Percentiles rank a stretch among this genome's conserved stretches.
phyloP scores from a whole-genome alignment of 2,888 invertebrate genomes.

The Megastigmus dorsalis region DNA sequence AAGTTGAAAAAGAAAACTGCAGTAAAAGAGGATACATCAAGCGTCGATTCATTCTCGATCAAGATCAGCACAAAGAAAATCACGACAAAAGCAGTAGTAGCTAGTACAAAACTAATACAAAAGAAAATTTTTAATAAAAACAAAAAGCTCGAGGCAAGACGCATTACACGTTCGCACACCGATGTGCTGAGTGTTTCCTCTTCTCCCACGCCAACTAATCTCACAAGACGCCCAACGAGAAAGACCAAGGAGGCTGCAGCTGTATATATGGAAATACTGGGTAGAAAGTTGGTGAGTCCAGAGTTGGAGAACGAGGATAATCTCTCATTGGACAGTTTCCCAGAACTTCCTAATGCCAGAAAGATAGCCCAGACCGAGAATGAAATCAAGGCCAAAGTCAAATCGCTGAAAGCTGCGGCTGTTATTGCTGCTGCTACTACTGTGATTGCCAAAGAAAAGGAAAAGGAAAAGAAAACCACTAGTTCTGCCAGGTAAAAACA shows the following conservation, averaged over 20 bases:
- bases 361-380: slow-evolving; percentile 79
- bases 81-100: slow-evolving; percentile 25
- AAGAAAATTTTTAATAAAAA: slow-evolving; percentile 48
- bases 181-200: slow-evolving; percentile 19
- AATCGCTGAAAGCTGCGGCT: slow-evolving; percentile 49
- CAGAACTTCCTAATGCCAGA: slow-evolving; percentile 80
- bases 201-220: slow-evolving; percentile 20
- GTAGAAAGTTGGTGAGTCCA: slow-evolving; percentile 81
- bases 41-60: slow-evolving; percentile 3
- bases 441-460: slow-evolving; percentile 7
- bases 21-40: slow-evolving; percentile 47
- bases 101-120: slow-evolving; percentile 27
- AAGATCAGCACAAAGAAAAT: background rate
- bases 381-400: slow-evolving; percentile 77
- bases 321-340: slow-evolving; percentile 80
- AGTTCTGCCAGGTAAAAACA: too few relatives aligned
- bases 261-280: slow-evolving; percentile 84
- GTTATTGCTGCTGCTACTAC: background rate
- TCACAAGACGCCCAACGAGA: slow-evolving; percentile 77
- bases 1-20: slow-evolving; percentile 50
- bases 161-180: slow-evolving; percentile 70
- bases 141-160: slow-evolving; percentile 64
- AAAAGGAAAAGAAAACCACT: slow-evolving; percentile 39
- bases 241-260: slow-evolving; percentile 86
- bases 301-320: slow-evolving; percentile 80